Percentiles rank a stretch among this genome's conserved stretches.
phyloP scores from a whole-genome alignment of 1,140 invertebrate species.

The Argopecten irradians region DNA sequence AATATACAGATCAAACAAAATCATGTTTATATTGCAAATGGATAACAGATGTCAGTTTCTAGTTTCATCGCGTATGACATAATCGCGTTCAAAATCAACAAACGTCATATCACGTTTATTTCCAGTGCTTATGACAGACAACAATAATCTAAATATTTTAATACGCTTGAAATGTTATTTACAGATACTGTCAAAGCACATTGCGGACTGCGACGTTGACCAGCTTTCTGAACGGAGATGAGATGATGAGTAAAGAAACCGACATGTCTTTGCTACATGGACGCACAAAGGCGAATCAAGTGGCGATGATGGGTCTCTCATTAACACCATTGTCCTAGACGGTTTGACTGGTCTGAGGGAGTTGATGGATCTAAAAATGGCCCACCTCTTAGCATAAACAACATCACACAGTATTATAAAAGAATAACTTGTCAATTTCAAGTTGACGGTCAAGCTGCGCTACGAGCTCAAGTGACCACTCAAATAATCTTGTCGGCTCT shows the following conservation, averaged over 20 bases:
- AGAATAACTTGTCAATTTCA: constrained; percentile 6
- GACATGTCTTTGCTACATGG: constrained; percentile 8
- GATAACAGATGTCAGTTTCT: not conserved
- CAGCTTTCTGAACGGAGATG: not conserved
- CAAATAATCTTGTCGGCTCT: not conserved
- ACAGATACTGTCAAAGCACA: constrained; percentile 6
- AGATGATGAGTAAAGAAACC: not conserved
- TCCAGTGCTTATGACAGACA: not conserved
- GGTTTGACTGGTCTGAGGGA: not conserved
- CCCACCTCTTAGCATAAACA: constrained; percentile 5
- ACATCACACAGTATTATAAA: constrained; percentile 8
- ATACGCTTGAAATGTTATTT: constrained; percentile 4
- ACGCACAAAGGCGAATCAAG: constrained; percentile 6
- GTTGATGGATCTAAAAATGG: constrained; percentile 10
- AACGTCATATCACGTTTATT: not conserved
- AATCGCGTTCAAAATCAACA: not conserved
- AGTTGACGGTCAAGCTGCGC: constrained; percentile 11
- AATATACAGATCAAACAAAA: not conserved
- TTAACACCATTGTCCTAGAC: not conserved
- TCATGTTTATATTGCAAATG: not conserved
- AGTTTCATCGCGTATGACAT: not conserved
- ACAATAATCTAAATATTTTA: not conserved
- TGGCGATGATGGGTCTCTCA: not conserved
- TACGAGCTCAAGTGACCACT: constrained; percentile 10
- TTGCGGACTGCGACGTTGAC: not conserved